Conservation (phyloP, 2,113 vertebrate species). For the Chunga burmeisteri region DNA sequence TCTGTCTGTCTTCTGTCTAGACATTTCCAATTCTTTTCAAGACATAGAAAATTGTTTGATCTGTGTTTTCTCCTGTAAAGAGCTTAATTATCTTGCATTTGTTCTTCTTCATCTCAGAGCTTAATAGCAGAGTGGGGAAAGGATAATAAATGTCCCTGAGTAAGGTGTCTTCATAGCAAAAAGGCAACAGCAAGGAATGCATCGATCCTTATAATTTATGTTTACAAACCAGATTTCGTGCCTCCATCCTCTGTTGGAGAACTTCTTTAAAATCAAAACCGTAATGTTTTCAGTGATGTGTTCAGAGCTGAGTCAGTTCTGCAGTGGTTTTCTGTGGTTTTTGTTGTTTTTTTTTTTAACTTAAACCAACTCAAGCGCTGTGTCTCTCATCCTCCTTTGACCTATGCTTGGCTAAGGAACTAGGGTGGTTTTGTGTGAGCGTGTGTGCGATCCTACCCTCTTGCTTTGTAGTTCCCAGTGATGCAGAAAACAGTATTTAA, state of each 20-base stretch:
- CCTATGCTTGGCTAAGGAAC: not conserved
- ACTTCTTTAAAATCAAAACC: not conserved
- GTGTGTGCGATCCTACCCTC: not conserved
- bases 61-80: not conserved
- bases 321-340: not conserved
- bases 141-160: not conserved
- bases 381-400: not conserved
- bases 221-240: not conserved
- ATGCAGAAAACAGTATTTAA: conserved; percentile 1
- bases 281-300: not conserved
- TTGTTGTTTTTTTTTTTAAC: not conserved
- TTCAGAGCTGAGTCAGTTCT: conserved; percentile 10
- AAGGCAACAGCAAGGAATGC: not conserved
- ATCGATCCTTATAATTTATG: not conserved
- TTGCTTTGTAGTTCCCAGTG: not conserved
- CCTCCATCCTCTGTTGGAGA: not conserved
- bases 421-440: not conserved
- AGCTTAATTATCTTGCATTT: conserved; percentile 3
- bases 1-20: conserved; percentile 36
- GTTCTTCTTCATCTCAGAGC: not conserved
- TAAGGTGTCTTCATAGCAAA: not conserved
- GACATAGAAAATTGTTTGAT: conserved; percentile 1
- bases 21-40: conserved; percentile 17
- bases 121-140: not conserved
- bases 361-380: not conserved